phyloP scores from a whole-genome alignment of 2,888 invertebrate genomes.

The Lomographa bimaculata region DNA sequence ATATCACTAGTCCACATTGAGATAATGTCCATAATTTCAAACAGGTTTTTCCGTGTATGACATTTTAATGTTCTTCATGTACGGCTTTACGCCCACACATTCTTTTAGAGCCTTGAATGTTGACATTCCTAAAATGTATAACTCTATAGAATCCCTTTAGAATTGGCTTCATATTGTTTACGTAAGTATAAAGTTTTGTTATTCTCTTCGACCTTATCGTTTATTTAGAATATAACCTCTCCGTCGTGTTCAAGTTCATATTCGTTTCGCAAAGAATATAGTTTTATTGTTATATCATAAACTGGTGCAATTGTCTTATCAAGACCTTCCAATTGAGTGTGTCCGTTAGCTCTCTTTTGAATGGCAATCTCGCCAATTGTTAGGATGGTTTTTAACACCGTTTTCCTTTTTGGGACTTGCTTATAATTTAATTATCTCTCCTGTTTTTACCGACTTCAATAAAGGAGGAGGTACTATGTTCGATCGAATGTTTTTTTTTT shows the following conservation, averaged over 20 bases:
- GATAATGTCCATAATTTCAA: neutral
- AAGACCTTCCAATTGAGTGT: conserved; percentile 25
- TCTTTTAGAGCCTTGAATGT: conserved; percentile 13
- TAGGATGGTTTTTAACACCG: conserved; percentile 12
- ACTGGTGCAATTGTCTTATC: conserved; percentile 29
- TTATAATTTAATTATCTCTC: too few species aligned
- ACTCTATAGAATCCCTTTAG: too few species aligned
- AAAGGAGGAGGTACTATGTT: too few species aligned
- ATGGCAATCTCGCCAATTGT: conserved; percentile 24
- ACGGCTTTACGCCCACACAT: conserved; percentile 8
- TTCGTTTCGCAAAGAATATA: conserved; percentile 18
- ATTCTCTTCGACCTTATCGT: neutral
- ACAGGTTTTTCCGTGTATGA: conserved; percentile 12
- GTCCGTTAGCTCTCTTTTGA: conserved; percentile 20
- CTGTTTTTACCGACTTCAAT: too few species aligned
- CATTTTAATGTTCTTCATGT: conserved; percentile 8
- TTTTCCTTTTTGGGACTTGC: conserved; percentile 14
- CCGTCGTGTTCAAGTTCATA: conserved; percentile 28
- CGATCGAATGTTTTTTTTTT: too few species aligned
- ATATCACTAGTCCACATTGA: conserved; percentile 1
- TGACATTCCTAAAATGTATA: conserved; percentile 13
- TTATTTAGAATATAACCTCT: conserved; percentile 20
- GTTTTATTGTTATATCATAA: conserved; percentile 25
- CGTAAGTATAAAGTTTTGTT: neutral
- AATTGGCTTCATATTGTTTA: neutral